A percentile compares a stretch with the other conserved stretches of the same genome.
These are phyloP conservation scores for Rynchops niger DNA, from an alignment of 2,113 vertebrate genomes.

Conservation along the genomic window DNA sequence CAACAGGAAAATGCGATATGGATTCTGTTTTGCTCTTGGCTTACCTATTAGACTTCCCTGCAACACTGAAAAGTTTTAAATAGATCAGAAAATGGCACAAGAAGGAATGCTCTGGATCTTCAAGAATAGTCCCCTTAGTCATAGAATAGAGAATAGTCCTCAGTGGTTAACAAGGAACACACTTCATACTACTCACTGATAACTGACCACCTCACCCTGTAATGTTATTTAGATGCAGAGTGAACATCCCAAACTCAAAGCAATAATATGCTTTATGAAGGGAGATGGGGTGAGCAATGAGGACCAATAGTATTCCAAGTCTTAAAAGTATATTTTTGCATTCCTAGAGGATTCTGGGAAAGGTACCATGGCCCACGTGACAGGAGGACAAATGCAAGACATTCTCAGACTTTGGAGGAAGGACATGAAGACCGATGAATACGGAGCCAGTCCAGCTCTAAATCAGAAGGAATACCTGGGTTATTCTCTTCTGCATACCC, in stretches of 20 bases:
- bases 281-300: not conserved
- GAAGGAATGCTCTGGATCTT: not conserved
- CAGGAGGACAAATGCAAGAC: not conserved
- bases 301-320: not conserved
- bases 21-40: rapidly evolving
- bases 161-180: not conserved
- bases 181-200: not conserved
- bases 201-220: not conserved
- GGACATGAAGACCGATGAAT: not conserved
- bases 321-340: not conserved
- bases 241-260: not conserved
- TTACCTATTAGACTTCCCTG: not conserved
- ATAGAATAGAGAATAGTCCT: not conserved
- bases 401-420: not conserved
- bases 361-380: rapidly evolving
- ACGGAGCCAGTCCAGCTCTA: not conserved
- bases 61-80: not conserved
- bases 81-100: not conserved
- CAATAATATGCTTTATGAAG: not conserved
- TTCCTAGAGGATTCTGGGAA: not conserved
- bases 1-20: not conserved
- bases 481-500: not conserved
- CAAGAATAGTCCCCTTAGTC: not conserved
- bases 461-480: not conserved
- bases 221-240: not conserved